A percentile compares a stretch with the other conserved stretches of the same genome.
Conservation (phyloP, 2,797 vertebrate genomes). For the Erithacus rubecula region DNA sequence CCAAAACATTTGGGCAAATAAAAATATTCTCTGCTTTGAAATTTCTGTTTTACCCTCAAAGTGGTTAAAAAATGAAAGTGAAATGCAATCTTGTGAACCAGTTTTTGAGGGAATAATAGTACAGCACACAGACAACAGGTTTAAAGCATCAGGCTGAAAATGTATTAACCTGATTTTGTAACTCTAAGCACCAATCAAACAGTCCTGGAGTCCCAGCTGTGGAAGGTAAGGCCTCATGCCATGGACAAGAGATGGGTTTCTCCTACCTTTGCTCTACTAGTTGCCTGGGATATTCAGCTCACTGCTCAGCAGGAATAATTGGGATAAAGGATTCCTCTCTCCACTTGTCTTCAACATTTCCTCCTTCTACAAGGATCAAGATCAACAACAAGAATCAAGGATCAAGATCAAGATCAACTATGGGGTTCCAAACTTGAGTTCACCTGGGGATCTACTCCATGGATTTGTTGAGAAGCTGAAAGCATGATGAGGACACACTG, state of each 20-base stretch:
- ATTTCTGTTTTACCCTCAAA: background rate
- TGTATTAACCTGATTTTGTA: background rate
- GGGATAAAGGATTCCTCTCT: background rate
- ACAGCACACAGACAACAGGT: background rate
- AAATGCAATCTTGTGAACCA: background rate
- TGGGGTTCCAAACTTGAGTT: background rate
- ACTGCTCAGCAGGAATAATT: background rate
- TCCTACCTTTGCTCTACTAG: background rate
- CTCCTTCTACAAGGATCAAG: background rate
- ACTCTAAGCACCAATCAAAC: background rate
- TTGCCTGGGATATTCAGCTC: background rate
- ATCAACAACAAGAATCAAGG: background rate
- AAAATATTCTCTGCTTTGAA: background rate
- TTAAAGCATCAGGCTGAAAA: background rate
- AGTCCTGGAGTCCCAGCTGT: background rate
- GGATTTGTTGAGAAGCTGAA: background rate
- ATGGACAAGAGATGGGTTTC: background rate
- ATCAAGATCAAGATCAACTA: background rate
- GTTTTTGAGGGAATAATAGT: background rate
- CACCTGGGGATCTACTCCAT: background rate
- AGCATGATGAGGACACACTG: background rate
- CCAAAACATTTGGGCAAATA: background rate
- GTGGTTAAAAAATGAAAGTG: background rate
- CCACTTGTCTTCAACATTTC: background rate
- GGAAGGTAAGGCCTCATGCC: background rate